These are phyloP conservation scores for Enchytraeus crypticus DNA, from an alignment of 2,888 invertebrate genomes.

Conservation along the genomic window DNA sequence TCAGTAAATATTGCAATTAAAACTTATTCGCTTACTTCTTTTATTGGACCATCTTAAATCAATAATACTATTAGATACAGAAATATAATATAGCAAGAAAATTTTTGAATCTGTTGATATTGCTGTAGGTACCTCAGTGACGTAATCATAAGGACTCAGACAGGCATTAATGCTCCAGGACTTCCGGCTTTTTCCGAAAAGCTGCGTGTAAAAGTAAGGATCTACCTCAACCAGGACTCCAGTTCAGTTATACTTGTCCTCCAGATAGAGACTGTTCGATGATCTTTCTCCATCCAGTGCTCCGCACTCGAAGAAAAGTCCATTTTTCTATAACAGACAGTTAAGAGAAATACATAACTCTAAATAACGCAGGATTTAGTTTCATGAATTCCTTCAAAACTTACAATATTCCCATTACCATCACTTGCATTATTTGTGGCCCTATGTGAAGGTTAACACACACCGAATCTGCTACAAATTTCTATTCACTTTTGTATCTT, in stretches of 20 bases:
- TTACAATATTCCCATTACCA: no score
- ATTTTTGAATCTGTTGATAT: neutral
- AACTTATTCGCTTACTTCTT: neutral
- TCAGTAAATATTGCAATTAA: neutral
- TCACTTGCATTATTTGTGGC: no score
- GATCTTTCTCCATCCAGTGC: constrained; percentile 56
- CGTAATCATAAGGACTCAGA: constrained; percentile 56
- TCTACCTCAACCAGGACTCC: constrained; percentile 54
- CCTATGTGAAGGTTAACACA: no score
- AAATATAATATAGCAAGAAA: neutral
- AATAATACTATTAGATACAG: neutral
- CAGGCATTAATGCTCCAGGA: constrained; percentile 66
- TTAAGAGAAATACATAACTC: neutral
- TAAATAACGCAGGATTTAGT: no score
- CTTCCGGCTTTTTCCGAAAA: constrained; percentile 57
- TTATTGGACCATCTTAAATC: neutral
- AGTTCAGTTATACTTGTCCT: constrained; percentile 51
- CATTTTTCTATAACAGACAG: constrained; percentile 49
- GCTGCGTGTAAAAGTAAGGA: constrained; percentile 64
- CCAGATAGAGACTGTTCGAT: constrained; percentile 64
- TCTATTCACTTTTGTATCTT: no score
- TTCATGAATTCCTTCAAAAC: no score
- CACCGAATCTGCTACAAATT: no score
- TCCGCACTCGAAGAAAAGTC: constrained; percentile 65
- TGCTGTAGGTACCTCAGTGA: neutral